Conservation (phyloP, 1,140 invertebrate genomes). For the Drosophila varians region DNA sequence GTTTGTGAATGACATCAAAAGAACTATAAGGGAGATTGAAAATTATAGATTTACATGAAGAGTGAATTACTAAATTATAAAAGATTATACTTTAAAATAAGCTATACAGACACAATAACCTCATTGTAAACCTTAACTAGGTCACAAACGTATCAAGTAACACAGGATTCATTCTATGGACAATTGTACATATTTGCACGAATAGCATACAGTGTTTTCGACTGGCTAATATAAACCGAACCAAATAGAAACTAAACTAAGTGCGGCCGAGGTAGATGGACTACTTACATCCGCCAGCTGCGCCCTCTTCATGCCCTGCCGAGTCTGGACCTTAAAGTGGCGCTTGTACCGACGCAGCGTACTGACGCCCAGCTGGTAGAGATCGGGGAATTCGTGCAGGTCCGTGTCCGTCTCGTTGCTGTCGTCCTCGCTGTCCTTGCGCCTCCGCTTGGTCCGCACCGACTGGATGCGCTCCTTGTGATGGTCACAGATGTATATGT, state of each 20-base stretch:
- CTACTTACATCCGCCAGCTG: slow-evolving; percentile 96
- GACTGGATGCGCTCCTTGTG: slow-evolving; percentile 98
- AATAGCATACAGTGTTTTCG: not conserved
- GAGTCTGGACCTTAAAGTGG: slow-evolving; percentile 95
- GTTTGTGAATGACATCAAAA: no score
- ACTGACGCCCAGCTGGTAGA: slow-evolving; percentile 96
- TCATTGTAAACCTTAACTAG: not conserved
- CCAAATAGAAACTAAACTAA: not conserved
- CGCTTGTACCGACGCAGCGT: slow-evolving; percentile 96
- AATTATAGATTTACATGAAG: no score
- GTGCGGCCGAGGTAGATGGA: not conserved
- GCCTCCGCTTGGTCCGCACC: slow-evolving; percentile 92
- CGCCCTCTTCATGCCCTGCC: slow-evolving; percentile 96
- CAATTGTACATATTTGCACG: not conserved
- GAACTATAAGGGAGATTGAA: no score
- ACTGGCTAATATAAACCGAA: no score
- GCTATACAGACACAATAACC: no score
- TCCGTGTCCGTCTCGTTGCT: slow-evolving; percentile 94
- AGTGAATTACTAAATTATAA: not conserved
- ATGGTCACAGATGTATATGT: slow-evolving; percentile 98
- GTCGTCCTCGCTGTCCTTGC: slow-evolving; percentile 96
- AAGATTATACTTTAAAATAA: not conserved
- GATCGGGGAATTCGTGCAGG: slow-evolving; percentile 93
- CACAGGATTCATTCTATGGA: no score
- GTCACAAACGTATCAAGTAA: not conserved